A percentile compares a stretch with the other conserved stretches of the same genome.
Evolutionary conservation across 2,797 vertebrate species (phyloP).

Genomic region (Tragopan temminckii): DNA sequence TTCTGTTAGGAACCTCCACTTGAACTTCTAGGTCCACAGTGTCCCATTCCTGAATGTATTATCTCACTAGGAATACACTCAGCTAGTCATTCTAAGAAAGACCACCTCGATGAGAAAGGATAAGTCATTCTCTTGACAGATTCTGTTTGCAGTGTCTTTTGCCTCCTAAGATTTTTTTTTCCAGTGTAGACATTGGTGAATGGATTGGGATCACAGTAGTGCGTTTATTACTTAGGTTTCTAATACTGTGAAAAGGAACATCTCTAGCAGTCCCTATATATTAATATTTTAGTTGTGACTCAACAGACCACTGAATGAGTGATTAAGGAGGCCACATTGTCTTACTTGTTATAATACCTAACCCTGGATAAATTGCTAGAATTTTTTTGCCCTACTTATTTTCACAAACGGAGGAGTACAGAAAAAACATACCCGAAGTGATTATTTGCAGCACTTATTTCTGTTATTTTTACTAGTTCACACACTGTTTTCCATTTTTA

Average conservation of each 20-base stretch:
- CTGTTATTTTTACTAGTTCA: neutral
- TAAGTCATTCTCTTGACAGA: neutral
- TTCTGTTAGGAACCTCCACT: conserved; percentile 3
- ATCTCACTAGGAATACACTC: neutral
- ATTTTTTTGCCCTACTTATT: neutral
- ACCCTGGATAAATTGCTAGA: neutral
- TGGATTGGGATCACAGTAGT: neutral
- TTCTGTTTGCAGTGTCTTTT: neutral
- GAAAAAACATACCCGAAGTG: neutral
- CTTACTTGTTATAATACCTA: neutral
- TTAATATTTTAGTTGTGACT: neutral
- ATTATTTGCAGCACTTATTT: neutral
- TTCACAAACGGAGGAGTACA: neutral
- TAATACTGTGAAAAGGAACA: neutral
- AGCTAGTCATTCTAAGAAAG: neutral
- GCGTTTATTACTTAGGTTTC: neutral
- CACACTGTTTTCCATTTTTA: neutral
- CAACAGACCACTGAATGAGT: neutral
- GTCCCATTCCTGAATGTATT: neutral
- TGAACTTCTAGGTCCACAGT: neutral
- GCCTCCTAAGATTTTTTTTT: neutral
- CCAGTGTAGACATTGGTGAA: neutral
- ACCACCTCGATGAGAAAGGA: neutral
- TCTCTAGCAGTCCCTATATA: neutral
- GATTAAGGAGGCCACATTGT: neutral